Evolutionary conservation across 2,797 vertebrate species (phyloP).

Genomic region (Halcyon badia): DNA sequence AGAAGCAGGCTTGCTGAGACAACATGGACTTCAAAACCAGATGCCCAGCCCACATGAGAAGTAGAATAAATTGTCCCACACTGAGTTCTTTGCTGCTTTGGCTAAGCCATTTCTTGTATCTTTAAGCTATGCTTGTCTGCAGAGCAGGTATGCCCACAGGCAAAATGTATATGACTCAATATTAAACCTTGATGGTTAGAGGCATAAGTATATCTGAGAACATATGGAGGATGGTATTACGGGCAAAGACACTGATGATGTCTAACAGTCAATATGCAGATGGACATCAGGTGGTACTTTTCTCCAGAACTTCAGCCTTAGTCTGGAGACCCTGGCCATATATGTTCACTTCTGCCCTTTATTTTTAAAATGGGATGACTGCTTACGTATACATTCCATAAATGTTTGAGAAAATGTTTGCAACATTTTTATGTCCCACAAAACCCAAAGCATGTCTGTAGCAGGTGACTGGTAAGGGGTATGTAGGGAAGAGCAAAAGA

Average conservation of each 20-base stretch:
- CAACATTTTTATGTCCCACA: neutral
- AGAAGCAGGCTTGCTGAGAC: neutral
- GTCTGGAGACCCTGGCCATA: neutral
- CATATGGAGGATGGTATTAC: neutral
- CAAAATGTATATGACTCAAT: neutral
- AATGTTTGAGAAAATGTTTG: neutral
- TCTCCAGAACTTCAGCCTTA: neutral
- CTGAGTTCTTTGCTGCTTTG: neutral
- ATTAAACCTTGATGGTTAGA: neutral
- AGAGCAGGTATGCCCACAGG: neutral
- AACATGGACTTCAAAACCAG: neutral
- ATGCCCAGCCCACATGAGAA: neutral
- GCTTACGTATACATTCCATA: neutral
- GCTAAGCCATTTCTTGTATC: neutral
- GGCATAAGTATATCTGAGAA: neutral
- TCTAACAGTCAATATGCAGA: neutral
- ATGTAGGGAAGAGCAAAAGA: neutral
- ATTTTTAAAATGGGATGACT: neutral
- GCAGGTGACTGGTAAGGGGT: neutral
- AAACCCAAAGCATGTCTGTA: neutral
- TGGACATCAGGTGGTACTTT: neutral
- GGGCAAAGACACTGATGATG: neutral
- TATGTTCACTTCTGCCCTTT: fast-evolving
- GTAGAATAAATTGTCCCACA: neutral
- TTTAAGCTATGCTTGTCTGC: neutral